Evolutionary conservation across 2,888 invertebrate genomes (phyloP).

Genomic region (Heliconius aoede): DNA sequence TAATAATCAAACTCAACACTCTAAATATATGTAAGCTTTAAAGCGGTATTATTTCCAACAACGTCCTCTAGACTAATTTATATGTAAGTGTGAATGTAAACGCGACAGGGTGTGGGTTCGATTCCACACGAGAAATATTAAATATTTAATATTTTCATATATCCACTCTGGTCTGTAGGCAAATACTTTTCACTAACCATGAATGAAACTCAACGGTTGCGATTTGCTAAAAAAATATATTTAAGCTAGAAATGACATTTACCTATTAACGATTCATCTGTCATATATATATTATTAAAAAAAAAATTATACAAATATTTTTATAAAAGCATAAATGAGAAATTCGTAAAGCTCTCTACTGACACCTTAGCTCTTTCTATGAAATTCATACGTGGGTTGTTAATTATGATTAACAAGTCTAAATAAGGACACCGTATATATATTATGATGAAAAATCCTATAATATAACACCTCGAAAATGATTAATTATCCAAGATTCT

Average conservation of each 20-base stretch:
- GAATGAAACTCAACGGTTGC: not conserved
- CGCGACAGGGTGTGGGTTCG: too few relatives aligned
- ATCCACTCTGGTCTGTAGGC: too few relatives aligned
- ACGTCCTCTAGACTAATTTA: not conserved
- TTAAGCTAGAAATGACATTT: not conserved
- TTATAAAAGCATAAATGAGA: not conserved
- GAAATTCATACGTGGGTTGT: conserved; percentile 3
- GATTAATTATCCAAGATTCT: conserved; percentile 18
- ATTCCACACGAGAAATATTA: too few relatives aligned
- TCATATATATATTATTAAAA: not conserved
- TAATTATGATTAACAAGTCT: conserved; percentile 1
- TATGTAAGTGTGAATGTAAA: too few relatives aligned
- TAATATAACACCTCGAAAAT: conserved; percentile 18
- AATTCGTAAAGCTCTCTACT: not conserved
- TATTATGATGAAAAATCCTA: not conserved
- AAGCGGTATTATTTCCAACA: conserved; percentile 9
- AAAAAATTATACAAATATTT: not conserved
- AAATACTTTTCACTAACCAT: not conserved
- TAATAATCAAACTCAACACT: conserved; percentile 13
- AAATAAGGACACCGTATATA: conserved; percentile 2
- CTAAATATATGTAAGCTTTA: conserved; percentile 9
- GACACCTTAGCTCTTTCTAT: not conserved
- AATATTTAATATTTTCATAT: too few relatives aligned
- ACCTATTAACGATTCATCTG: not conserved
- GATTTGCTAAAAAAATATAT: not conserved